These are phyloP conservation scores for Apus apus DNA, from an alignment of 2,113 vertebrate genomes.

Conservation along the genomic window DNA sequence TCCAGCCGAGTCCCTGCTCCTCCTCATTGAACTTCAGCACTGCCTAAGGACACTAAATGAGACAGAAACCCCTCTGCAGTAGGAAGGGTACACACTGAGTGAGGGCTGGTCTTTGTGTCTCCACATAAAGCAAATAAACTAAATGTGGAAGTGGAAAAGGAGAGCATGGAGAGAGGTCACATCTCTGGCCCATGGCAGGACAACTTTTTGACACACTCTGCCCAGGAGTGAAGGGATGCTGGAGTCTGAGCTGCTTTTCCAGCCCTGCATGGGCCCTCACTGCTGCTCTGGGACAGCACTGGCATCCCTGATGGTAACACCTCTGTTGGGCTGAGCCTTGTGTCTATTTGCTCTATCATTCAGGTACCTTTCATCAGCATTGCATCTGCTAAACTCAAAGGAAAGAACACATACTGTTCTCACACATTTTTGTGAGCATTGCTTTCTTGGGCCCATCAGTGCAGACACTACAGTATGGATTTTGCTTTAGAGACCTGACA, in stretches of 20 bases:
- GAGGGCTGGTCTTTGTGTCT: not conserved
- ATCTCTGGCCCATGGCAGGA: not conserved
- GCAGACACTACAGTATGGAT: not conserved
- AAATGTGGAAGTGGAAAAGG: not conserved
- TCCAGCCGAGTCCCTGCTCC: constrained; percentile 43
- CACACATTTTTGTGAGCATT: rapidly evolving
- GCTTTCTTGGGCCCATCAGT: not conserved
- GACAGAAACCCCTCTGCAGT: not conserved
- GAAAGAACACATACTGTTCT: not conserved
- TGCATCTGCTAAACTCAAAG: not conserved
- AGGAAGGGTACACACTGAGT: not conserved
- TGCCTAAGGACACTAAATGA: constrained; percentile 39
- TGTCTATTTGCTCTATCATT: not conserved
- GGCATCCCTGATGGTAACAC: not conserved
- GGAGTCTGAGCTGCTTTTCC: not conserved
- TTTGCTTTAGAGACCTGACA: not conserved
- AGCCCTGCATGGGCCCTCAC: not conserved
- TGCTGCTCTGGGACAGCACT: not conserved
- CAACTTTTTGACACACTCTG: not conserved
- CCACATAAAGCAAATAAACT: not conserved
- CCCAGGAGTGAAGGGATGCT: not conserved
- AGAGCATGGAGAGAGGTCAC: rapidly evolving
- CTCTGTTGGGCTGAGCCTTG: not conserved
- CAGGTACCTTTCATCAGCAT: not conserved
- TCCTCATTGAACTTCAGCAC: constrained; percentile 39